phyloP scores from a whole-genome alignment of 2,888 invertebrate species.

The Pristionchus maxplancki region DNA sequence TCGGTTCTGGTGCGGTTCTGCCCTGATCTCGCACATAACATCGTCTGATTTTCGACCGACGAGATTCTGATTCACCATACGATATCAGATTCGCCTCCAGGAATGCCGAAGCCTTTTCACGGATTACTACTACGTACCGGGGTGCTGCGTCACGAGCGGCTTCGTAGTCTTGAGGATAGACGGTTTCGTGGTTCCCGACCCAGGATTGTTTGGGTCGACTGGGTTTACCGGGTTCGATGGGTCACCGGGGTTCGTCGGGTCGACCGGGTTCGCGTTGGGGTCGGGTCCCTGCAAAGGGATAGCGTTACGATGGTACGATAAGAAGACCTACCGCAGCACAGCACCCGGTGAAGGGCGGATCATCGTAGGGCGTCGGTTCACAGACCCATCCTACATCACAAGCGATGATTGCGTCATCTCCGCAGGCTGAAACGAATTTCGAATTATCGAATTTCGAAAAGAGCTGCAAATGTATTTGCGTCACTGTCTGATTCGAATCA shows the following conservation, averaged over 20 bases:
- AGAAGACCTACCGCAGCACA: too few species aligned
- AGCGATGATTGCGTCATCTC: neutral
- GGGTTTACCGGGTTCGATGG: neutral
- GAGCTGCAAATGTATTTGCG: neutral
- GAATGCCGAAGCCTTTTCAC: neutral
- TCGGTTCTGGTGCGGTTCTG: neutral
- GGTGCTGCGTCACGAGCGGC: neutral
- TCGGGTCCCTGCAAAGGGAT: neutral
- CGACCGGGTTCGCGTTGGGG: neutral
- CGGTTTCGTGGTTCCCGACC: neutral
- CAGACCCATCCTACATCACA: neutral
- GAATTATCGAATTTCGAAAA: neutral
- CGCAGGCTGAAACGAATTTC: slow-evolving; percentile 3
- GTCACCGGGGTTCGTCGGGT: neutral
- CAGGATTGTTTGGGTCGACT: neutral
- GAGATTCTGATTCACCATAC: neutral
- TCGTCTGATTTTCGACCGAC: too few species aligned
- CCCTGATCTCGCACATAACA: neutral
- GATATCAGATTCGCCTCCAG: neutral
- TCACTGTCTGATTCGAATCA: neutral
- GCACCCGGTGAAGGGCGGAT: neutral
- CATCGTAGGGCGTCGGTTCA: neutral
- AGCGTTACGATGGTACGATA: too few species aligned
- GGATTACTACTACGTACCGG: neutral
- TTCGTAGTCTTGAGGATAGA: neutral